Percentiles rank a stretch among this genome's conserved stretches.
Conservation (phyloP, 2,113 vertebrate species). For the Podarcis muralis region DNA sequence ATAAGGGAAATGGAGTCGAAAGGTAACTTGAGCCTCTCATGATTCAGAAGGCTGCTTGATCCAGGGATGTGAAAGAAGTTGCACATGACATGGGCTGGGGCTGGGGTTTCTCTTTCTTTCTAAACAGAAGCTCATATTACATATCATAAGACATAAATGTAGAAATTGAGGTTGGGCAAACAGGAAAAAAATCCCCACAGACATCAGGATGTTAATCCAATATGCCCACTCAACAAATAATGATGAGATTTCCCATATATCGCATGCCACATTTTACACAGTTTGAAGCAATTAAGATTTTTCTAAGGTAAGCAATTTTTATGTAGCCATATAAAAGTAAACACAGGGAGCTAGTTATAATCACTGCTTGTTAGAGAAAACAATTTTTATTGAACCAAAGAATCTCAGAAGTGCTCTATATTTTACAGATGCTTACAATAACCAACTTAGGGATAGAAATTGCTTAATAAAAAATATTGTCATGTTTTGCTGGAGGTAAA, state of each 20-base stretch:
- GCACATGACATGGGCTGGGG: neutral
- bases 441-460: constrained; percentile 15
- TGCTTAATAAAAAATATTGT: neutral
- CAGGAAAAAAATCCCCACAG: neutral
- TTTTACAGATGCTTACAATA: constrained; percentile 17
- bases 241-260: neutral
- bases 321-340: constrained; percentile 22
- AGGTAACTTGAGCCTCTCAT: neutral
- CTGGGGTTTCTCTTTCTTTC: neutral
- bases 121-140: neutral
- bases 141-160: neutral
- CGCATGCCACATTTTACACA: neutral
- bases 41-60: neutral
- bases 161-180: neutral
- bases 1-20: neutral
- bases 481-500: constrained; percentile 12
- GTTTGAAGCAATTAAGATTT: constrained; percentile 10
- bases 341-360: constrained; percentile 1
- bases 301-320: constrained; percentile 23
- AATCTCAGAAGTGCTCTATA: constrained; percentile 14
- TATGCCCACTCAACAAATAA: neutral
- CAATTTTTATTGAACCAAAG: constrained; percentile 33
- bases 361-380: constrained; percentile 28
- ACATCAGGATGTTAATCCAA: neutral
- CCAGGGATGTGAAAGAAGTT: neutral